Evolutionary conservation across 2,888 invertebrate species (phyloP).

Genomic region (Phaonia tiefii): DNA sequence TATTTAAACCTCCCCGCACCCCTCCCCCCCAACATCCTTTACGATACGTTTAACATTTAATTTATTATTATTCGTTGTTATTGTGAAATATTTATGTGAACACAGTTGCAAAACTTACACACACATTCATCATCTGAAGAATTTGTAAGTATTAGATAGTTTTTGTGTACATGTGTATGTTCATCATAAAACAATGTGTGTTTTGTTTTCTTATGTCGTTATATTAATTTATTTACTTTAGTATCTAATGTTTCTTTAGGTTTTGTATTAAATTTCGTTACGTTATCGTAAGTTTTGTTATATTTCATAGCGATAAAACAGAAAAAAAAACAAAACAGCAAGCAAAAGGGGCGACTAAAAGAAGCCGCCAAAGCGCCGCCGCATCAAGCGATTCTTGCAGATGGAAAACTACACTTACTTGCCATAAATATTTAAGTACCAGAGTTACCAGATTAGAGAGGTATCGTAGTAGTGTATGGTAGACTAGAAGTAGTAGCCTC

Average conservation of each 20-base stretch:
- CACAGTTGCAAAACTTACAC: too few relatives aligned
- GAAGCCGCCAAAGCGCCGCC: not conserved
- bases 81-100: slow-evolving; percentile 46
- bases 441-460: slow-evolving; percentile 27
- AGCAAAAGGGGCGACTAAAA: too few relatives aligned
- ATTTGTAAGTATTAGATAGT: not conserved
- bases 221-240: slow-evolving; percentile 59
- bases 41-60: too few relatives aligned
- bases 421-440: slow-evolving; percentile 67
- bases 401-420: slow-evolving; percentile 64
- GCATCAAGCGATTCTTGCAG: slow-evolving; percentile 58
- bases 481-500: not conserved
- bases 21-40: too few relatives aligned
- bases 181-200: not conserved
- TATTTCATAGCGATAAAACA: too few relatives aligned
- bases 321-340: slow-evolving; percentile 12
- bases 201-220: slow-evolving; percentile 39
- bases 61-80: slow-evolving; percentile 58
- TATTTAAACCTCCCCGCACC: too few relatives aligned
- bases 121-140: too few relatives aligned
- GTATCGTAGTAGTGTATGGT: slow-evolving; percentile 22
- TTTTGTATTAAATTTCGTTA: not conserved
- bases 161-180: not conserved
- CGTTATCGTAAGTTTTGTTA: not conserved
- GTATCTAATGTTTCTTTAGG: slow-evolving; percentile 39